These are phyloP conservation scores for Heteropelma amictum DNA, from an alignment of 2,888 invertebrate species.

Conservation along the genomic window DNA sequence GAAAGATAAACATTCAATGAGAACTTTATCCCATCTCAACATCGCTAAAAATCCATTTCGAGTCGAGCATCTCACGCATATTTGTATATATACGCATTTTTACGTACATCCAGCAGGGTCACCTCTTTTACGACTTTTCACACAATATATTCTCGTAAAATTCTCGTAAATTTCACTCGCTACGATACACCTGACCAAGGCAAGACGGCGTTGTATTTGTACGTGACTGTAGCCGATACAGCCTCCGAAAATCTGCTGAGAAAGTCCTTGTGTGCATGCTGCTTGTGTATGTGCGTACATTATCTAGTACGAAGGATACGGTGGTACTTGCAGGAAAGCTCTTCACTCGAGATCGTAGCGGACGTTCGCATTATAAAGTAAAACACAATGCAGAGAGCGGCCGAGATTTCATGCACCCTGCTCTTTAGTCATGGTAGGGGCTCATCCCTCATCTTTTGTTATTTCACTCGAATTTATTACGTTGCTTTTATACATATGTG, in stretches of 20 bases:
- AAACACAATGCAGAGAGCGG: slow-evolving; percentile 39
- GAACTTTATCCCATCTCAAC: too few relatives aligned
- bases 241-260: slow-evolving; percentile 56
- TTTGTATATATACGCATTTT: too few relatives aligned
- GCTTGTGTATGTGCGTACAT: too few relatives aligned
- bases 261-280: not conserved
- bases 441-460: slow-evolving; percentile 22
- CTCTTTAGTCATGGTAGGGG: slow-evolving; percentile 2
- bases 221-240: slow-evolving; percentile 53
- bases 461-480: not conserved
- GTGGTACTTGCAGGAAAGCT: not conserved
- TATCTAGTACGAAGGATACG: slow-evolving; percentile 6
- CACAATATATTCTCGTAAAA: slow-evolving; percentile 15
- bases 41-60: too few relatives aligned
- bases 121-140: not conserved
- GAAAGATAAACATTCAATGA: too few relatives aligned
- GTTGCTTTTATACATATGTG: slow-evolving; percentile 8
- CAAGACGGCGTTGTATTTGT: slow-evolving; percentile 2
- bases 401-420: slow-evolving; percentile 3
- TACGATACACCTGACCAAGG: not conserved
- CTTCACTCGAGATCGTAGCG: slow-evolving; percentile 24
- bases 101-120: not conserved
- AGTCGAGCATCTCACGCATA: too few relatives aligned
- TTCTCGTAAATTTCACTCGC: slow-evolving; percentile 48
- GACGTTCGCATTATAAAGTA: slow-evolving; percentile 51